Base-by-base conservation (phyloP, 2,113 vertebrate species). In the Notothenia rossii region DNA sequence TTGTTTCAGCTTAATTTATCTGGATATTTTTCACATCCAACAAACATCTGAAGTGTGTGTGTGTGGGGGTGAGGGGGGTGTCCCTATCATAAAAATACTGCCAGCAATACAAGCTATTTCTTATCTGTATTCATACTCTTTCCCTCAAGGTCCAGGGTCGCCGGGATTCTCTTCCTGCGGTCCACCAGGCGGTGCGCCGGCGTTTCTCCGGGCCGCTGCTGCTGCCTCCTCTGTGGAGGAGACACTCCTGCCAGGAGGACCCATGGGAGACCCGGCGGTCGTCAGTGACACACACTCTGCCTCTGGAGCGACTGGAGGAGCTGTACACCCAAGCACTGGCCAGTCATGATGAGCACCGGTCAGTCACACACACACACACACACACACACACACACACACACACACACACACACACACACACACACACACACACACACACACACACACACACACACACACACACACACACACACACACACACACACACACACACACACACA, bases 171-270 rank as follows among this genome's bases (percentile, higher is more conserved):
- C 74, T 91, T 12, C 88, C 90, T 3, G 56, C 29, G 5, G 15
- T 48, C 62, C 74, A 89, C 25, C 92, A 75, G 46, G 92, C 87
- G 11, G 89, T 97, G 61, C 88, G 92, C 46, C 94, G 96, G 5
- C 92, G 94, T 22, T 97, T 95, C 82, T 98, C 96, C 0, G 97
- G 97, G 20, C 93, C 91, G 0, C 85, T 95, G 3, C 9, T 95
- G 70, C 92, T 97, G 25, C 96, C 97, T 0, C 93, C 94, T 0
- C 51, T 96, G 50, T 90, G 90, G 0, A 93, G 93, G 81, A 91
- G 93, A 61, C 95, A 95, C 29, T 91, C 94, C 2, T 51, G 60
- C 25, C 75, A 88, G 29, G 96, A 97, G 10, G 76, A 14, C 18
- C 59, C 58, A 0, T 25, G 0, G 49, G 86, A 94, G 45, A 18